Conservation (phyloP, 2,113 vertebrate genomes). For the Dasypus novemcinctus region DNA sequence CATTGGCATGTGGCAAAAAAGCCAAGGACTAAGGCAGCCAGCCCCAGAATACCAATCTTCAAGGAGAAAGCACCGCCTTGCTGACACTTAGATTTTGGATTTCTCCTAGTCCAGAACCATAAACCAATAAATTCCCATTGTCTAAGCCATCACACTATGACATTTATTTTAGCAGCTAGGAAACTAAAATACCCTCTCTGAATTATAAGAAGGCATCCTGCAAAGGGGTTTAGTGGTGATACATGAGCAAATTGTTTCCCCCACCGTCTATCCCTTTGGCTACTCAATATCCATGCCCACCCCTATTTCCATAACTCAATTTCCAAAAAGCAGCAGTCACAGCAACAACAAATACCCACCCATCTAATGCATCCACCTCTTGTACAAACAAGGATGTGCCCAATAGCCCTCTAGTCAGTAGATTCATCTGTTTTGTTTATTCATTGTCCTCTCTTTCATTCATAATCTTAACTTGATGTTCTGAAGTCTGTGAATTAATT, state of each 20-base stretch:
- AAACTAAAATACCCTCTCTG: background rate
- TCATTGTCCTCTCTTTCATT: background rate
- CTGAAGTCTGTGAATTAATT: background rate
- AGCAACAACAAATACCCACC: background rate
- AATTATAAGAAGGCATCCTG: background rate
- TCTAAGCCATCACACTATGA: too few species aligned
- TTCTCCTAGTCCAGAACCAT: too few species aligned
- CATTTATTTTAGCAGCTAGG: too few species aligned
- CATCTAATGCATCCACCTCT: rapidly evolving
- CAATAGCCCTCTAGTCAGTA: background rate
- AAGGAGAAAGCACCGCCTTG: too few species aligned
- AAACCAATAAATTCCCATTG: too few species aligned
- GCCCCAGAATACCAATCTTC: too few species aligned
- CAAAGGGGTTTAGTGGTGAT: background rate
- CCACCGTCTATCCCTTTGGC: background rate
- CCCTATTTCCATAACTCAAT: background rate
- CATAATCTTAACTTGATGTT: background rate
- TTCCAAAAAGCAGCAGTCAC: background rate
- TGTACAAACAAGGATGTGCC: background rate
- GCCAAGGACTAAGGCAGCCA: too few species aligned
- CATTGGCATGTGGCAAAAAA: too few species aligned
- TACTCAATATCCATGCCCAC: rapidly evolving
- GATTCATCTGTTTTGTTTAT: background rate
- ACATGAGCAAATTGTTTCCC: background rate
- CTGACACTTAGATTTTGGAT: too few species aligned